Percentiles rank a stretch among this genome's conserved stretches.
Conservation (phyloP, 2,888 invertebrate genomes). For the Penaeus monodon region DNA sequence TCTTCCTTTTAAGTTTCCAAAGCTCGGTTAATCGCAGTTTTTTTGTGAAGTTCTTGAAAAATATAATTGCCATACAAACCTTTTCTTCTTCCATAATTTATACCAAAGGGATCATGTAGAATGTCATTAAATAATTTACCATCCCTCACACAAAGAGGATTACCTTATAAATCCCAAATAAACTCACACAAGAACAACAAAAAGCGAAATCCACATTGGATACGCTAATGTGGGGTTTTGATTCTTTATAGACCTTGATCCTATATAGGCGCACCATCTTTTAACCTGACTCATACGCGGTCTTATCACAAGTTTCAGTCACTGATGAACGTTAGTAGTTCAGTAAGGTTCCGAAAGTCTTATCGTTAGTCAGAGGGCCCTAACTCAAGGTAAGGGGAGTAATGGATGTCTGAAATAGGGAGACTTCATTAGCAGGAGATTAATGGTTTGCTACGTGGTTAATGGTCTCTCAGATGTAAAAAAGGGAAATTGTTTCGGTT, state of each 20-base stretch:
- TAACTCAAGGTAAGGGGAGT: too few species aligned
- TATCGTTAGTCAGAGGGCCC: too few species aligned
- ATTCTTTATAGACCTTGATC: slow-evolving; percentile 26
- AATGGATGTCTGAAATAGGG: too few species aligned
- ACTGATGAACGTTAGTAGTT: slow-evolving; percentile 20
- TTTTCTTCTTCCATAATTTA: too few species aligned
- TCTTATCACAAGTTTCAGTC: slow-evolving; percentile 27
- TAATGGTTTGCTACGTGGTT: too few species aligned
- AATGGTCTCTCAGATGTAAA: too few species aligned
- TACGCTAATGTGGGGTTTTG: slow-evolving; percentile 14
- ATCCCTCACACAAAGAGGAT: slow-evolving; percentile 10
- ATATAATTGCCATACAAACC: too few species aligned
- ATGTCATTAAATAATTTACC: not conserved
- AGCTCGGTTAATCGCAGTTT: too few species aligned
- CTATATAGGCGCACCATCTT: slow-evolving; percentile 25
- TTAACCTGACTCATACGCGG: slow-evolving; percentile 9
- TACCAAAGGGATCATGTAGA: not conserved
- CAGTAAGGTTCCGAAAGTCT: not conserved
- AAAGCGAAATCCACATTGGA: slow-evolving; percentile 25
- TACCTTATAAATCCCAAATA: slow-evolving; percentile 26
- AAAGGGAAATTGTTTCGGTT: too few species aligned
- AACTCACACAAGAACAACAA: slow-evolving; percentile 18
- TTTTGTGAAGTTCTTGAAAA: too few species aligned
- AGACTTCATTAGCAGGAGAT: too few species aligned
- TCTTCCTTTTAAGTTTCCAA: too few species aligned